phyloP scores from a whole-genome alignment of 92 coral and sea anemone genomes.

The Porites lobata region DNA sequence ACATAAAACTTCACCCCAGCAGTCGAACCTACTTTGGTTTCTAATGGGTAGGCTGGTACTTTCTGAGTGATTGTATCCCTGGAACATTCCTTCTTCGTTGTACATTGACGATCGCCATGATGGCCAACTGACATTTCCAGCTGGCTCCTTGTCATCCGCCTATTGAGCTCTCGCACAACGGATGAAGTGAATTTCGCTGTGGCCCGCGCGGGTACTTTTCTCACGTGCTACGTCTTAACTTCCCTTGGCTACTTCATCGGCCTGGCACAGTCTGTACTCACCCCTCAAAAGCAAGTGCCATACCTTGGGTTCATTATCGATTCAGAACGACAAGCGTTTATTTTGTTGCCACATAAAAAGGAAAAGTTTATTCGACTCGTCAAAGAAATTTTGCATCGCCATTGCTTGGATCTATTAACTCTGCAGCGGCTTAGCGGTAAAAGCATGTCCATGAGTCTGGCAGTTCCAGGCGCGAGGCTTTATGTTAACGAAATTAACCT shows the following conservation, averaged over 20 bases:
- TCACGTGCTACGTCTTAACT: conserved; percentile 7
- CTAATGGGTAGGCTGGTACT: too few species aligned
- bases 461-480: conserved; percentile 28
- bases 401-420: too few species aligned
- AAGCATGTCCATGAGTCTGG: background rate
- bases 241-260: too few species aligned
- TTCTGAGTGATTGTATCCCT: background rate
- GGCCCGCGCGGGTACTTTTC: conserved; percentile 6
- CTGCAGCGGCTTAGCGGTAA: too few species aligned
- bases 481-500: conserved; percentile 14
- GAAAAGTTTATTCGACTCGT: background rate
- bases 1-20: too few species aligned
- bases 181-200: background rate
- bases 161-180: background rate
- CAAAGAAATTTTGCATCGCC: too few species aligned
- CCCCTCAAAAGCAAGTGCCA: too few species aligned
- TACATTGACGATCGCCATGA: too few species aligned
- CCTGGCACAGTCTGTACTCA: background rate
- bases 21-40: too few species aligned
- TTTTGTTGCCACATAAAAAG: conserved; percentile 9
- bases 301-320: background rate
- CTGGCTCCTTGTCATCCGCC: too few species aligned
- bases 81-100: too few species aligned
- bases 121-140: too few species aligned
- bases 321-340: background rate